A percentile compares a stretch with the other conserved stretches of the same genome.
phyloP scores from a whole-genome alignment of 37 sponge, comb jelly and placozoan species.

The Ianthella basta region DNA sequence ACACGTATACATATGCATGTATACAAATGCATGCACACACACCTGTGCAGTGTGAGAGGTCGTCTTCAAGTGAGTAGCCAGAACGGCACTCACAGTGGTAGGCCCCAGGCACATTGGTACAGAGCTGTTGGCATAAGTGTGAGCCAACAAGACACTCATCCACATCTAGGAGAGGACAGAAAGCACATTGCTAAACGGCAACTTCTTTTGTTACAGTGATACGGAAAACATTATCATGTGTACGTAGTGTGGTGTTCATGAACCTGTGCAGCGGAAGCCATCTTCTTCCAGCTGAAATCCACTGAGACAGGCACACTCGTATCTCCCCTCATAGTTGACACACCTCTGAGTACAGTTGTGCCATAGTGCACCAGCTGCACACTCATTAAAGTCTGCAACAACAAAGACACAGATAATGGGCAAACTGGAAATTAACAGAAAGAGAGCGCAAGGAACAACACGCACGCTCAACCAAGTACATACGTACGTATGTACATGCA shows the following conservation, averaged over 20 bases:
- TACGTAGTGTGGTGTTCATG: no score
- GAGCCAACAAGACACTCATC: not conserved
- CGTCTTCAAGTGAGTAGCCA: slow-evolving; percentile 7
- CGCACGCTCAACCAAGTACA: no score
- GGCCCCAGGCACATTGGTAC: not conserved
- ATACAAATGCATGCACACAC: not conserved
- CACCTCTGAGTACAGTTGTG: slow-evolving; percentile 7
- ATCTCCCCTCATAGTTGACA: slow-evolving; percentile 13
- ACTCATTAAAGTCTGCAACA: slow-evolving; percentile 31
- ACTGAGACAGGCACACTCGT: not conserved
- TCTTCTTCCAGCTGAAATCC: not conserved
- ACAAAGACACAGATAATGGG: no score
- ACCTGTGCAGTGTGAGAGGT: not conserved
- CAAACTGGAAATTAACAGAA: no score
- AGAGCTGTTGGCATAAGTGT: not conserved
- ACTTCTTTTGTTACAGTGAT: no score
- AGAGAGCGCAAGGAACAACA: no score
- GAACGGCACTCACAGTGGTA: not conserved
- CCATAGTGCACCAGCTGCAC: not conserved
- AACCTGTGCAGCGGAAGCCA: slow-evolving; percentile 9
- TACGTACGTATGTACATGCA: no score
- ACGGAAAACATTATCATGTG: no score
- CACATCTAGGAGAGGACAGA: not conserved
- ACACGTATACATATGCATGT: not conserved
- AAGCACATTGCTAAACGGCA: no score